These are phyloP conservation scores for Hesperia comma DNA, from an alignment of 2,888 invertebrate genomes.

Conservation along the genomic window DNA sequence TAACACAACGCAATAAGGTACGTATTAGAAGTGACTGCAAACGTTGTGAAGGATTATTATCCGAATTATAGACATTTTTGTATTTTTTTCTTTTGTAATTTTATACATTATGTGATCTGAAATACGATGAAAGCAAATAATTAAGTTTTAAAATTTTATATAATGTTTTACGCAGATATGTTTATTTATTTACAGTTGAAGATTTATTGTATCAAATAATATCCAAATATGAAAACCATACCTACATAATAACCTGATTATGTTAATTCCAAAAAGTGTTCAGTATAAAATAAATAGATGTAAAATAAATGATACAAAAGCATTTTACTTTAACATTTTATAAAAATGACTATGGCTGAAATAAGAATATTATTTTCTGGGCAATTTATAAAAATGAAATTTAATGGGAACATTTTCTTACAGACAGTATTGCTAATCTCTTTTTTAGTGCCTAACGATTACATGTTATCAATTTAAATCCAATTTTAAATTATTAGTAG, in stretches of 20 bases:
- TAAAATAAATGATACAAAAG: not conserved
- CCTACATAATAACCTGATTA: too few relatives aligned
- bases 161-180: not conserved
- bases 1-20: conserved; percentile 23
- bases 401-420: conserved; percentile 32
- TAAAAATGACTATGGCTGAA: conserved; percentile 6
- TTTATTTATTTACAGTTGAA: conserved; percentile 1
- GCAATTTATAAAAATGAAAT: conserved; percentile 23
- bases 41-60: conserved; percentile 31
- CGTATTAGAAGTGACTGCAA: conserved; percentile 13
- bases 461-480: conserved; percentile 7
- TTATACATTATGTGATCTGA: not conserved
- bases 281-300: not conserved
- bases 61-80: conserved; percentile 15
- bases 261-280: not conserved
- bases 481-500: conserved; percentile 15
- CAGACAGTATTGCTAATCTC: conserved; percentile 25
- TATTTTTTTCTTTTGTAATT: not conserved
- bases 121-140: not conserved
- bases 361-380: conserved; percentile 31
- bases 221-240: not conserved
- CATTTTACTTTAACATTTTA: not conserved
- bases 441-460: conserved; percentile 20
- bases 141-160: conserved; percentile 3
- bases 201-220: not conserved